Percentiles rank a stretch among this genome's conserved stretches.
Conservation (phyloP, 2,888 invertebrate genomes). For the Sinelater perroti region DNA sequence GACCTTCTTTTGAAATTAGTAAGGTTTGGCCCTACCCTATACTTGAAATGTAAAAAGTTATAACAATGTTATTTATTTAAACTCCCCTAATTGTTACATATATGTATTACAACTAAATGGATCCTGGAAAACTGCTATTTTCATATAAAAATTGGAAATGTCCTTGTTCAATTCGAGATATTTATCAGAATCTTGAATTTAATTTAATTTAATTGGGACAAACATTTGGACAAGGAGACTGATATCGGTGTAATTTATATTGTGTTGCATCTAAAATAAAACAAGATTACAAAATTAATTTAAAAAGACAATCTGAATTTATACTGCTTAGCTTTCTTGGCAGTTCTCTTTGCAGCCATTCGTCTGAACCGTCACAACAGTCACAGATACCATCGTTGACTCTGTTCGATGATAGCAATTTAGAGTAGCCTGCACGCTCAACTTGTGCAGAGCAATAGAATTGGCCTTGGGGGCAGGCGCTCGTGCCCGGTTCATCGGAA, state of each 20-base stretch:
- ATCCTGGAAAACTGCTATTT: no score
- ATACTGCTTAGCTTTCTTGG: constrained; percentile 34
- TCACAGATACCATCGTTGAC: constrained; percentile 96
- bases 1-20: no score
- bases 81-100: no score
- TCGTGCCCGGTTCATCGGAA: constrained; percentile 84
- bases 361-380: constrained; percentile 93
- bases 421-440: constrained; percentile 54
- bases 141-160: no score
- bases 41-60: no score
- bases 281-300: not conserved
- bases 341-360: constrained; percentile 65
- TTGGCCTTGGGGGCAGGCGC: constrained; percentile 83
- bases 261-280: constrained; percentile 34
- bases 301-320: not conserved
- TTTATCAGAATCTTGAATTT: no score
- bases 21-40: no score
- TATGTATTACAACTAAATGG: no score
- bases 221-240: constrained; percentile 42
- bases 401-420: constrained; percentile 75
- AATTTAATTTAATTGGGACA: no score
- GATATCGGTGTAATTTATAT: constrained; percentile 38
- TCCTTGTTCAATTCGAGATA: no score
- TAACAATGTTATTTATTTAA: no score
- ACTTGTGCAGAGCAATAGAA: constrained; percentile 82